Evolutionary conservation across 1,140 invertebrate species (phyloP).

Genomic region (Drosophila parabipectinata): DNA sequence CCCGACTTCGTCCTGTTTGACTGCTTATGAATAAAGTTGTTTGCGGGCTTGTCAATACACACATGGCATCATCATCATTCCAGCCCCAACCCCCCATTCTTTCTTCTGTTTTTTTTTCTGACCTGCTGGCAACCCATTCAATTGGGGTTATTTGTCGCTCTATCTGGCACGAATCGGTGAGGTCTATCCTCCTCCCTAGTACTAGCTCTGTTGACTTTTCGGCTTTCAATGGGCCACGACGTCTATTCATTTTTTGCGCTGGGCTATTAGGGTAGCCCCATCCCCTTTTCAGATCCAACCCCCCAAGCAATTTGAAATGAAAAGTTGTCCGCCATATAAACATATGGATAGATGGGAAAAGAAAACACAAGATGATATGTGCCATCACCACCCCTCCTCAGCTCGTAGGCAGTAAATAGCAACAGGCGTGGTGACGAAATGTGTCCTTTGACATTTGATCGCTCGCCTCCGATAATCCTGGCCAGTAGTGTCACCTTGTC

Average conservation of each 20-base stretch:
- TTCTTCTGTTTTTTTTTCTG: slow-evolving; percentile 1
- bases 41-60: slow-evolving; percentile 74
- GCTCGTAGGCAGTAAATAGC: slow-evolving; percentile 73
- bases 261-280: slow-evolving; percentile 53
- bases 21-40: slow-evolving; percentile 82
- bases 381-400: slow-evolving; percentile 4
- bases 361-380: slow-evolving; percentile 54
- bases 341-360: slow-evolving; percentile 49
- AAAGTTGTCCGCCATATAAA: slow-evolving; percentile 73
- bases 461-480: slow-evolving; percentile 67
- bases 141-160: slow-evolving; percentile 82
- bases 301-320: slow-evolving; percentile 74
- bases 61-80: slow-evolving; percentile 49
- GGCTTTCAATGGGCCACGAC: slow-evolving; percentile 68
- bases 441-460: slow-evolving; percentile 84
- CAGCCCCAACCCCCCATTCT: not conserved
- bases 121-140: slow-evolving; percentile 44
- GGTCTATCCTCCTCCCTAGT: not conserved
- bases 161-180: slow-evolving; percentile 58
- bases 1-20: slow-evolving; percentile 42
- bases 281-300: not conserved
- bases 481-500: slow-evolving; percentile 15
- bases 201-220: slow-evolving; percentile 73
- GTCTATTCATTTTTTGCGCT: slow-evolving; percentile 78
- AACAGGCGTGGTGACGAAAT: slow-evolving; percentile 74